phyloP scores from a whole-genome alignment of 53 echinoderm and acorn worm genomes.

The Paracentrotus lividus region DNA sequence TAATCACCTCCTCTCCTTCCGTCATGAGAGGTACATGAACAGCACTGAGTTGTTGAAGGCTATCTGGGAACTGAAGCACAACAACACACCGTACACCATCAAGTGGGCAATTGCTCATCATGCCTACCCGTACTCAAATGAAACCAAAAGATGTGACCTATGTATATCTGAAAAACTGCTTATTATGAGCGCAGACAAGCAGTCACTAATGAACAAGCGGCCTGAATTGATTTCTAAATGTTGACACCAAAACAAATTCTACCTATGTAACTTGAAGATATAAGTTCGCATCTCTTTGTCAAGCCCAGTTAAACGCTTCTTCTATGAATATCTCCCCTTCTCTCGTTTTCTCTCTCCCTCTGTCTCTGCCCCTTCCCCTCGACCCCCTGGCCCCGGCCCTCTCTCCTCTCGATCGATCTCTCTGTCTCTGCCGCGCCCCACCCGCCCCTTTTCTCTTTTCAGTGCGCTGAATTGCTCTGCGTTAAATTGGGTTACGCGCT shows the following conservation, averaged over 20 bases:
- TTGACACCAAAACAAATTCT: neutral
- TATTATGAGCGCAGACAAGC: neutral
- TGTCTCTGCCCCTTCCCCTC: too few species aligned
- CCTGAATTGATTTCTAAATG: neutral
- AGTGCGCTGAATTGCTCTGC: too few species aligned
- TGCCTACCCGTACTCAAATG: constrained; percentile 5
- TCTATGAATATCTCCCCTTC: too few species aligned
- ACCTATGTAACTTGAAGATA: neutral
- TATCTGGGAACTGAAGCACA: constrained; percentile 46
- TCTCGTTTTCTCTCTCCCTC: too few species aligned
- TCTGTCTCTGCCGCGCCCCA: too few species aligned
- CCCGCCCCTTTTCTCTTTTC: too few species aligned
- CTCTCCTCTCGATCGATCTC: too few species aligned
- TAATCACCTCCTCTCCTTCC: constrained; percentile 41
- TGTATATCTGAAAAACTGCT: too few species aligned
- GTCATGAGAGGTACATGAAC: constrained; percentile 38
- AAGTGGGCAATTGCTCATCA: constrained; percentile 41
- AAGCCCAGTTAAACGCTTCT: too few species aligned
- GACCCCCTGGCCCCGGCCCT: too few species aligned
- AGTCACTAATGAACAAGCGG: neutral
- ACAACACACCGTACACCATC: constrained; percentile 51
- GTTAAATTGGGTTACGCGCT: too few species aligned
- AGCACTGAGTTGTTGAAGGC: constrained; percentile 38
- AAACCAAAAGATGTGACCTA: constrained; percentile 50
- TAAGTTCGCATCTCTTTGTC: too few species aligned